Base-by-base conservation (phyloP, 2,113 vertebrate species). In the Sisor rabdophorus region DNA sequence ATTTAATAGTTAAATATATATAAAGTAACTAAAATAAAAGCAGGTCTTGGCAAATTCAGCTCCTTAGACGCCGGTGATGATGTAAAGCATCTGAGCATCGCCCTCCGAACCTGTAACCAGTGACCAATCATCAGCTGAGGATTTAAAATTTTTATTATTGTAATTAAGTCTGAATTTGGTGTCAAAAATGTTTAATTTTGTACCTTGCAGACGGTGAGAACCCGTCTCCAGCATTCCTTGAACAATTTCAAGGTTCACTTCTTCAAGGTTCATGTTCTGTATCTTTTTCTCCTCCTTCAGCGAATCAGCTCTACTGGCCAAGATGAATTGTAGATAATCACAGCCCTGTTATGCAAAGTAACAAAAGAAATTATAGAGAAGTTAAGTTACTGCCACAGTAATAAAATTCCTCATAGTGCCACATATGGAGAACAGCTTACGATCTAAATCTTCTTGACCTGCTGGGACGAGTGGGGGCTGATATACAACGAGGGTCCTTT, bases 61-160 rank as follows among this genome's bases (percentile, higher is more conserved):
- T 67, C 79, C 90, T 91, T 88, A 54, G 47, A 28, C 91, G 91
- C 77, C 90, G 76, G 91, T 89, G 71, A 92, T 90, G 65, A 92
- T 82, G 76, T 88, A 89, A 77, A 93, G 88, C 83, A 91, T 80
- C 80, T 92, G 91, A 0, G 87, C 89, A 59, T 92, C 90, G 15
- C 87, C 87, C n/a, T n/a, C n/a, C n/a, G 90, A 56, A 91, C 89
- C 91, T 93, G 71, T 40, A 75, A 7, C 32, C 47, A 73, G 20
- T n/a, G 47, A 28, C 11, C 7, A 54, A 48, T 19, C 13, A 15
- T 1, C 40, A 44, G 8, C 9, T 44, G 32, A 36, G 32, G n/a
- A n/a, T n/a, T n/a, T n/a, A n/a, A n/a, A n/a, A n/a, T 36, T 4
- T 36, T 36, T 3, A 36, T 44, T 44, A 8, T 44, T 44, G 9